Evolutionary conservation across 1,140 invertebrate species (phyloP), one percentile per base, ranked within the genome.

Genomic region (Panagrolaimus sp.): DNA sequence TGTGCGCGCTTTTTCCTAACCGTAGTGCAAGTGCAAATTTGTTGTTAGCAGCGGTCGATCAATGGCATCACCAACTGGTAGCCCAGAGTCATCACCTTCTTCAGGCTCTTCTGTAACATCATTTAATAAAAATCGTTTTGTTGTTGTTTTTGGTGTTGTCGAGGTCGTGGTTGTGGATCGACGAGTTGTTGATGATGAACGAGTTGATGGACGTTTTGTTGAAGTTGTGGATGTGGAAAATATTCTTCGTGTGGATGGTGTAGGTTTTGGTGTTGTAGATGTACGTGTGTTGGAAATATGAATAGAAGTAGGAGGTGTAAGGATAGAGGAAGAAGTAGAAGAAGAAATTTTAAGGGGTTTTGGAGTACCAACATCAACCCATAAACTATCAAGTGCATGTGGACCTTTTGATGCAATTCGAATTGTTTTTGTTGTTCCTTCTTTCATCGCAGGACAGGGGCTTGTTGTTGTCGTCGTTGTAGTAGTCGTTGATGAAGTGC

Each of bases 31-130:
- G 51, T 57, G 51, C 51, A 57, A 48, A n/a, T n/a, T n/a, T 48
- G 20, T 25, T 11, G 20, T 13, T 4, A 4, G 9, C 20, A 57
- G 8, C 20, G 51, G 51, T 16, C 27, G 51, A 57, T 57, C 51
- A 27, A 57, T 57, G 51, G 51, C 51, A 57, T 57, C 51, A 23
- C 51, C 51, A 57, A 20, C 13, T 20, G 51, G 51, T 16, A 57
- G 20, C 8, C 51, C 51, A 57, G 51, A 57, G n/a, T 57, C 51
- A 57, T 57, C 51, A 20, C 51, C 51, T 20, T 20, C 20, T 25
- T 57, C 51, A 3, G 27, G 20, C 20, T 57, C 51, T 57, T 57
- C 51, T 27, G 51, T 25, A 11, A 25, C 20, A 25, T 57, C 20
- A 27, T 57, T 57, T 7, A 38, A 38, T 38, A 38, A 38, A 7